Percentiles rank a stretch among this genome's conserved stretches.
Conservation (phyloP, 92 coral and sea anemone species). For the Porites evermanni region DNA sequence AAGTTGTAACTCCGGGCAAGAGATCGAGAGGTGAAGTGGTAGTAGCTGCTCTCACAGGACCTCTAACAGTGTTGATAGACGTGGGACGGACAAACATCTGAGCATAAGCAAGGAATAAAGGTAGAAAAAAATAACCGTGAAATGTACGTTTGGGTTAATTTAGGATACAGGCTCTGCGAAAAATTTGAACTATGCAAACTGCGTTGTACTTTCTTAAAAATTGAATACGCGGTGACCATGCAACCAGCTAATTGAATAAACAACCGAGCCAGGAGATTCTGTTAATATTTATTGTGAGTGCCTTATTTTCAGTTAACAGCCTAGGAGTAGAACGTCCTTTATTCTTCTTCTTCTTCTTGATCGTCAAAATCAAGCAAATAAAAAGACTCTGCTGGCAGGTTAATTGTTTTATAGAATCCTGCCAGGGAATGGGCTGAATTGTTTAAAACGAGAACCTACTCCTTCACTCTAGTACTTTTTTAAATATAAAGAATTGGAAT, state of each 20-base stretch:
- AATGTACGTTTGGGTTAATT: neutral
- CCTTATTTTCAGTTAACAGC: neutral
- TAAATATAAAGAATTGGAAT: neutral
- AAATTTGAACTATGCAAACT: neutral
- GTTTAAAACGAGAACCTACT: neutral
- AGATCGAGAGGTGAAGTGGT: neutral
- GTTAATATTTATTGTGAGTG: neutral
- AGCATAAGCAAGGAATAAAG: neutral
- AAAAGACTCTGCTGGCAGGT: neutral
- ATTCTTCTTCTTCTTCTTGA: neutral
- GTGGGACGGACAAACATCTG: neutral
- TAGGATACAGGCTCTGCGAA: neutral
- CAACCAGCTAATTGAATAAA: neutral
- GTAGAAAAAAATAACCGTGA: neutral
- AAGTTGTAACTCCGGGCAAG: neutral
- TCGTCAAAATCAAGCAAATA: neutral
- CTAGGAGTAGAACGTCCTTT: neutral
- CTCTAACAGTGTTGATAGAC: neutral
- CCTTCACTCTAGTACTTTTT: neutral
- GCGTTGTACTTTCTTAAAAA: neutral
- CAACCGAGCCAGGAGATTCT: neutral
- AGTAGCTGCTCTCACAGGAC: neutral
- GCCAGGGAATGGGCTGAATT: neutral
- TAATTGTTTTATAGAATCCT: neutral
- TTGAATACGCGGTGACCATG: neutral